A percentile compares a stretch with the other conserved stretches of the same genome.
These are phyloP conservation scores for Andrena marginata DNA, from an alignment of 2,888 invertebrate genomes.

Conservation along the genomic window DNA sequence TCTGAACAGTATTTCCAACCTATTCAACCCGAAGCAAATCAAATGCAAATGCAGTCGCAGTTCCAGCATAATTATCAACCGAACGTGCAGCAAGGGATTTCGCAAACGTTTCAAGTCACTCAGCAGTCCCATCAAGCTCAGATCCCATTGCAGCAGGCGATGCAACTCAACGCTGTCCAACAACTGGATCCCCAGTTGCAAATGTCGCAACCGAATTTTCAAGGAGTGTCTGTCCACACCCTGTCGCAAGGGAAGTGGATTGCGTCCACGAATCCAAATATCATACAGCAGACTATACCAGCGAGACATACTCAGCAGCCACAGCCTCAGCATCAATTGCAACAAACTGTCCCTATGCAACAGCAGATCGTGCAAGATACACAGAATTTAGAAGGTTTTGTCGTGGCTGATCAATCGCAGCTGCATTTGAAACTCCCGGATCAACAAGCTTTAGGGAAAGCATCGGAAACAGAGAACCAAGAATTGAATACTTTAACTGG, in stretches of 20 bases:
- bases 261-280: slow-evolving; percentile 53
- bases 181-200: slow-evolving; percentile 68
- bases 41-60: slow-evolving; percentile 69
- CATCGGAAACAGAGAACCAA: slow-evolving; percentile 71
- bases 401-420: slow-evolving; percentile 71
- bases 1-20: slow-evolving; percentile 82
- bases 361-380: slow-evolving; percentile 62
- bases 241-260: slow-evolving; percentile 67
- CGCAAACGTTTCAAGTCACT: slow-evolving; percentile 69
- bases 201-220: slow-evolving; percentile 62
- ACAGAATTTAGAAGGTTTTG: slow-evolving; percentile 56
- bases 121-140: slow-evolving; percentile 66
- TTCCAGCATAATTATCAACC: slow-evolving; percentile 72
- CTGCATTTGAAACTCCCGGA: slow-evolving; percentile 78
- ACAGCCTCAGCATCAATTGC: slow-evolving; percentile 59
- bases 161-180: slow-evolving; percentile 53
- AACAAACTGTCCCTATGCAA: slow-evolving; percentile 59
- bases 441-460: slow-evolving; percentile 69
- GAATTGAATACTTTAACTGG: slow-evolving; percentile 73
- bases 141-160: slow-evolving; percentile 56
- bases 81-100: slow-evolving; percentile 62
- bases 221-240: slow-evolving; percentile 50
- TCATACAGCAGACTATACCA: slow-evolving; percentile 71
- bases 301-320: slow-evolving; percentile 67
- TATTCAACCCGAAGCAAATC: slow-evolving; percentile 79